Conservation (phyloP, 2,888 invertebrate genomes). For the Sturmia bella region DNA sequence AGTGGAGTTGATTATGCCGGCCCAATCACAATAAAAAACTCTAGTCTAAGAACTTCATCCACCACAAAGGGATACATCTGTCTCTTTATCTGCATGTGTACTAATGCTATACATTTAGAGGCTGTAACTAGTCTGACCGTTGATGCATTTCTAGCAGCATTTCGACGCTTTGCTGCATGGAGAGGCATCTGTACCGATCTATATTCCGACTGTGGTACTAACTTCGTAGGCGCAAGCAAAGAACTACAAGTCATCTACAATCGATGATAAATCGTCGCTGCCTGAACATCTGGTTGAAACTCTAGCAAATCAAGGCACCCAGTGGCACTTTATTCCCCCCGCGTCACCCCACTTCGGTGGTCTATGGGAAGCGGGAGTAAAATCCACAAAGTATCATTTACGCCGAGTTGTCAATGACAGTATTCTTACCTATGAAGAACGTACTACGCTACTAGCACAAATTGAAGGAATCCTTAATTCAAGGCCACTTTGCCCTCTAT, state of each 20-base stretch:
- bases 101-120: no score
- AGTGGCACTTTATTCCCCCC: constrained; percentile 46
- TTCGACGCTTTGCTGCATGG: constrained; percentile 5
- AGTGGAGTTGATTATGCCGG: no score
- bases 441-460: not conserved
- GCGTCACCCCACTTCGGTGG: constrained; percentile 20
- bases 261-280: not conserved
- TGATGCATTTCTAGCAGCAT: not conserved
- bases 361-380: not conserved
- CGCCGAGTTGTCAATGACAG: not conserved
- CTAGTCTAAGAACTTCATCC: no score
- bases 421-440: not conserved
- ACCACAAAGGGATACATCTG: no score
- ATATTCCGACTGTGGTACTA: constrained; percentile 47
- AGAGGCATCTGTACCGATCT: constrained; percentile 31
- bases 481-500: not conserved
- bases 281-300: constrained; percentile 24
- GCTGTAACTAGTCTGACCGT: no score
- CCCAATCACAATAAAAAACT: no score
- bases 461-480: not conserved
- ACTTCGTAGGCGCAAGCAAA: constrained; percentile 36
- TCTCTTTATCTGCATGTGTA: no score
- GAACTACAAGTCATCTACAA: constrained; percentile 35
- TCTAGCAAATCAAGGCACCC: constrained; percentile 22
- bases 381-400: not conserved